Evolutionary conservation across 2,888 invertebrate genomes (phyloP).

Genomic region (Hirudinaria manillensis): DNA sequence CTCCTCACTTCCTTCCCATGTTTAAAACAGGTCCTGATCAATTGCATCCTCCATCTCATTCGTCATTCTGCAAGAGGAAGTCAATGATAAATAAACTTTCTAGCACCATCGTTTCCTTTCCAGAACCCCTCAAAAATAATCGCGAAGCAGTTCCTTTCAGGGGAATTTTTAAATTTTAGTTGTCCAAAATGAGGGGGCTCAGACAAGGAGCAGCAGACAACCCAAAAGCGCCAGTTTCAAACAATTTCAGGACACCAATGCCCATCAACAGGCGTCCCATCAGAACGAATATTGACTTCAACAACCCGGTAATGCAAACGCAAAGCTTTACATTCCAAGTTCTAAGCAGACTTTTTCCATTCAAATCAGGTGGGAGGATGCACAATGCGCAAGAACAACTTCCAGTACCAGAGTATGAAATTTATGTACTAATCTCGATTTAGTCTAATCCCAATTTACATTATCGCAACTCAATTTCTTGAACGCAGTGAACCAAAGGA

Average conservation of each 20-base stretch:
- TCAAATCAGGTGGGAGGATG: neutral
- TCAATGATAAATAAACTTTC: constrained; percentile 13
- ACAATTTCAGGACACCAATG: constrained; percentile 16
- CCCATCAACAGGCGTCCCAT: constrained; percentile 17
- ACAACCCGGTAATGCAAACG: constrained; percentile 10
- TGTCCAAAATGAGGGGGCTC: constrained; percentile 4
- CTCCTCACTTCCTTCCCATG: constrained; percentile 7
- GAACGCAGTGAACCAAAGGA: neutral
- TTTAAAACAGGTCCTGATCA: neutral
- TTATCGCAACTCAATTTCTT: neutral
- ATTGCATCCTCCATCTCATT: constrained; percentile 13
- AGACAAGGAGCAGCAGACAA: constrained; percentile 12
- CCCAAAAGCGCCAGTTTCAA: constrained; percentile 9
- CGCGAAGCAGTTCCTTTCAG: neutral
- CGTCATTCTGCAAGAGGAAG: constrained; percentile 11
- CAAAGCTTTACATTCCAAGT: too few relatives aligned
- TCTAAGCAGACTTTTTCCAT: too few relatives aligned
- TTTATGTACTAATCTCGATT: too few relatives aligned
- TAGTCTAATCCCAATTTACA: neutral
- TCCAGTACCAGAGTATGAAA: constrained; percentile 17
- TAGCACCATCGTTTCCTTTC: neutral
- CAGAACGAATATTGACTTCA: constrained; percentile 30
- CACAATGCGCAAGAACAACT: constrained; percentile 17
- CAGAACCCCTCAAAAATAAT: too few relatives aligned
- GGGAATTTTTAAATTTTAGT: neutral